Conservation (phyloP, 2,113 vertebrate species). For the Bungarus multicinctus region DNA sequence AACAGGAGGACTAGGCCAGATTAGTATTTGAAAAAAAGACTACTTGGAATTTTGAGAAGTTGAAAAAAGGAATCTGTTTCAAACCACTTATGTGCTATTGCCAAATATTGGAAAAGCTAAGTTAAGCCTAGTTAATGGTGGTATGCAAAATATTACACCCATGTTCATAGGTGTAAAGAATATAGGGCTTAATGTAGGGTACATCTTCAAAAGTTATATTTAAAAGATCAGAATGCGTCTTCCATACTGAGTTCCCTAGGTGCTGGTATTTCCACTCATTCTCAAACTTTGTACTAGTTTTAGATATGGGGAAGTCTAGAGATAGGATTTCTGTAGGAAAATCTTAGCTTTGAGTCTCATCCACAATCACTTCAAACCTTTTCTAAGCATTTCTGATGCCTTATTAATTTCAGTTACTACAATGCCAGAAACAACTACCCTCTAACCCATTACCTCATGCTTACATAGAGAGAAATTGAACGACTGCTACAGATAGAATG, state of each 20-base stretch:
- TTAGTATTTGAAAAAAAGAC: neutral
- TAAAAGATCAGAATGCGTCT: neutral
- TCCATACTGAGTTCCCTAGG: neutral
- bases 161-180: neutral
- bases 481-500: neutral
- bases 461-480: neutral
- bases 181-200: neutral
- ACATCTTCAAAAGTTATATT: neutral
- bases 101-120: neutral
- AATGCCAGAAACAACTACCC: constrained; percentile 23
- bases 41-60: neutral
- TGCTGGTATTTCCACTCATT: neutral
- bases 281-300: neutral
- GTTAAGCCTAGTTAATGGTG: no score
- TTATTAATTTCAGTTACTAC: neutral
- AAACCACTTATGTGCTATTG: neutral
- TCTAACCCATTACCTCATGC: neutral
- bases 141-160: no score
- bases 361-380: neutral
- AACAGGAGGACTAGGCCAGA: neutral
- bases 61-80: neutral
- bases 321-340: neutral
- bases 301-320: neutral
- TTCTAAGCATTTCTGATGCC: neutral
- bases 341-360: neutral